These are phyloP conservation scores for Acanthurus tractus DNA, from an alignment of 2,797 vertebrate genomes.

Conservation along the genomic window DNA sequence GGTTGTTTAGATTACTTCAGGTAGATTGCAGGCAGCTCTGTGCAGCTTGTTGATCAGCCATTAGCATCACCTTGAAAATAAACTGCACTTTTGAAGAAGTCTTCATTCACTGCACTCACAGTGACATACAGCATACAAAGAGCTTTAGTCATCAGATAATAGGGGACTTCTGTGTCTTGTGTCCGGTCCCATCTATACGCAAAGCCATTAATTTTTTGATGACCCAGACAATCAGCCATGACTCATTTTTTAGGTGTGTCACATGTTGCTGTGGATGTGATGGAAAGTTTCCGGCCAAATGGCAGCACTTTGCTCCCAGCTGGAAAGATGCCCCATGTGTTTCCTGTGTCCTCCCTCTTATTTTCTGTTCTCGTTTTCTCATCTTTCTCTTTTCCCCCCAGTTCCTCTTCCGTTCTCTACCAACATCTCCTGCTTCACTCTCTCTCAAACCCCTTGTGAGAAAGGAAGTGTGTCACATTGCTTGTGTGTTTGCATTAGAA, in stretches of 20 bases:
- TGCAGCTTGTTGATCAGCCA: slow-evolving; percentile 43
- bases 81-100: slow-evolving; percentile 1
- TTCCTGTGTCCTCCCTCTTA: slow-evolving; percentile 47
- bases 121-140: slow-evolving; percentile 8
- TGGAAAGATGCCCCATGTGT: slow-evolving; percentile 46
- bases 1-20: slow-evolving; percentile 16
- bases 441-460: slow-evolving; percentile 45
- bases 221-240: slow-evolving; percentile 25
- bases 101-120: slow-evolving; percentile 7
- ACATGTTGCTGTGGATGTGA: slow-evolving; percentile 38
- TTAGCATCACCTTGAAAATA: slow-evolving; percentile 24
- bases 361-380: slow-evolving; percentile 1
- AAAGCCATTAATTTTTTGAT: slow-evolving; percentile 2
- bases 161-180: slow-evolving; percentile 10
- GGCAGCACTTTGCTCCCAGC: slow-evolving; percentile 18
- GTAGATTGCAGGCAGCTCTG: slow-evolving; percentile 26
- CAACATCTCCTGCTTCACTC: slow-evolving; percentile 31
- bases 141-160: slow-evolving; percentile 34
- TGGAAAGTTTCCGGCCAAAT: slow-evolving; percentile 39
- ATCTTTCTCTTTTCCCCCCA: slow-evolving; percentile 19
- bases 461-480: slow-evolving; percentile 69
- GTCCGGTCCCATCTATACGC: slow-evolving; percentile 23
- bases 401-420: slow-evolving; percentile 24
- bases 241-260: slow-evolving; percentile 45
- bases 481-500: slow-evolving; percentile 62